A percentile compares a stretch with the other conserved stretches of the same genome.
phyloP scores from a whole-genome alignment of 2,888 invertebrate genomes.

The Blastobasis adustella region DNA sequence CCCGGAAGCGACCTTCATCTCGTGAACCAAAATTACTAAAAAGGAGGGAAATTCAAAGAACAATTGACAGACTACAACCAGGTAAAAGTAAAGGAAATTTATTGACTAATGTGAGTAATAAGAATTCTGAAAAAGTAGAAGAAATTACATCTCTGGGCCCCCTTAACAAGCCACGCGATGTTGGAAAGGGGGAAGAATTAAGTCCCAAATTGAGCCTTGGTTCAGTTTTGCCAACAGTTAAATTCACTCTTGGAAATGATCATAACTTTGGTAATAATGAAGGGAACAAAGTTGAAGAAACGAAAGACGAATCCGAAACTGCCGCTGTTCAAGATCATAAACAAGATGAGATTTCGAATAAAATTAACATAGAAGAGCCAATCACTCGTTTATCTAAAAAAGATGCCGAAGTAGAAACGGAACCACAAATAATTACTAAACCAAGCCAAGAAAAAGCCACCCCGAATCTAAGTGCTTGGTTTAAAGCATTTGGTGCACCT shows the following conservation, averaged over 20 bases:
- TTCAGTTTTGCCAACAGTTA: constrained; percentile 85
- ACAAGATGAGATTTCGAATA: constrained; percentile 22
- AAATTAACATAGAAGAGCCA: constrained; percentile 28
- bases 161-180: constrained; percentile 74
- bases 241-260: constrained; percentile 78
- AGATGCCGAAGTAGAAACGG: constrained; percentile 60
- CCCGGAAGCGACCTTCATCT: constrained; percentile 64
- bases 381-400: constrained; percentile 40
- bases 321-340: constrained; percentile 6
- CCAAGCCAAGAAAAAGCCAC: constrained; percentile 81
- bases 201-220: constrained; percentile 90
- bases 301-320: constrained; percentile 11
- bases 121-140: constrained; percentile 70
- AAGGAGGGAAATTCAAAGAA: constrained; percentile 84
- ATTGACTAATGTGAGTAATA: constrained; percentile 78
- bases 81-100: constrained; percentile 92
- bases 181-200: constrained; percentile 77
- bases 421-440: constrained; percentile 42
- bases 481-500: constrained; percentile 92
- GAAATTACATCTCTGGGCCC: constrained; percentile 72
- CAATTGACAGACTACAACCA: constrained; percentile 88
- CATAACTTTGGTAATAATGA: constrained; percentile 74
- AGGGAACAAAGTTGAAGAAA: constrained; percentile 12
- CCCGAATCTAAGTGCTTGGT: constrained; percentile 93
- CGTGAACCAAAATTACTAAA: constrained; percentile 58